Evolutionary conservation across 2,113 vertebrate genomes (phyloP).

Genomic region (Sterrhoptilus dennistouni): DNA sequence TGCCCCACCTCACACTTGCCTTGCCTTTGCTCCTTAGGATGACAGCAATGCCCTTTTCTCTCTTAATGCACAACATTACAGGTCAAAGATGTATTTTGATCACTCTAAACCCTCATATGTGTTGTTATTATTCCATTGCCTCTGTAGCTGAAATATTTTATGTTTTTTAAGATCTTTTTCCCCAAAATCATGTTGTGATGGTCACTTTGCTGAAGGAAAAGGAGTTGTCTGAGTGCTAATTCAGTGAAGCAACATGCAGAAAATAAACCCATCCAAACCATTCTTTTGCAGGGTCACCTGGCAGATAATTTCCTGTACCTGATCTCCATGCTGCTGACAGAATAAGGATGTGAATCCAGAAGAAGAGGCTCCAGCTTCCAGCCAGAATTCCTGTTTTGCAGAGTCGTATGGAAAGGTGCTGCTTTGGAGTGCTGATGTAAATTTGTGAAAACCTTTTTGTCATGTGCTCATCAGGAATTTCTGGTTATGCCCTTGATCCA

Average conservation of each 20-base stretch:
- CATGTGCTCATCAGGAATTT: background rate
- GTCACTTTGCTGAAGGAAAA: background rate
- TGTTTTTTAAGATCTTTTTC: background rate
- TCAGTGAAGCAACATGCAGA: background rate
- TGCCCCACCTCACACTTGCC: background rate
- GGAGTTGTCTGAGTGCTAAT: background rate
- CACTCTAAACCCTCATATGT: background rate
- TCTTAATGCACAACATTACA: fast-evolving
- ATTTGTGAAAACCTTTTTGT: background rate
- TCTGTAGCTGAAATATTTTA: background rate
- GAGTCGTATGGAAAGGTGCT: background rate
- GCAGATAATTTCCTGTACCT: background rate
- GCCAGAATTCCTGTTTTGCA: background rate
- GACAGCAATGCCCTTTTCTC: background rate
- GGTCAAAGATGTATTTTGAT: background rate
- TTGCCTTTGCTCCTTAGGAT: background rate
- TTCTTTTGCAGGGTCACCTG: background rate
- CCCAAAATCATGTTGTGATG: background rate
- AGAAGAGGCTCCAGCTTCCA: background rate
- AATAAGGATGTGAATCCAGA: background rate
- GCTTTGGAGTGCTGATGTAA: background rate
- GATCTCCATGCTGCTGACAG: background rate
- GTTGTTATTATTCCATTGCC: background rate
- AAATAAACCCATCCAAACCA: background rate
- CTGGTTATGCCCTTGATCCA: background rate